Evolutionary conservation across 2,113 vertebrate genomes (phyloP), one percentile per base, ranked within the genome.

Genomic region (Neoarius graeffei): DNA sequence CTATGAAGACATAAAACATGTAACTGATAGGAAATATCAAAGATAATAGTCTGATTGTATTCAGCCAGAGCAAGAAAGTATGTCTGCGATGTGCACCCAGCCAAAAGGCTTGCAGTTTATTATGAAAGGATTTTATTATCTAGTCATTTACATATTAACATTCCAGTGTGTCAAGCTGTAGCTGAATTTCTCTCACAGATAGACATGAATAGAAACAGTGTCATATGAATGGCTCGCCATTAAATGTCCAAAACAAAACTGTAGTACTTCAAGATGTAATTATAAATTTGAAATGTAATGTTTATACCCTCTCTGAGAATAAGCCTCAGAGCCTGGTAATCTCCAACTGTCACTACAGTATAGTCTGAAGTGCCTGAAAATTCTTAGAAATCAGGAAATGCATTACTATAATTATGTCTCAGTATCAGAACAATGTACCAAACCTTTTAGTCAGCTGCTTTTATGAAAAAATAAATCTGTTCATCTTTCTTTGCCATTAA

Each of bases 41-140:
- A 15, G 0, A 84, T 84, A 84, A 67, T 27, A 67, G 25, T 15
- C 62, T 84, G 23, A 67, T 84, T 84, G 82, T 84, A 25, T 52
- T 83, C 60, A n/a, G 30, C 20, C 48, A 67, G 13, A 9, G 10
- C 20, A 67, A 23, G 11, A 83, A 83, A 67, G 42, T 66, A 66
- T 67, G 81, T 83, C 5, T 66, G 81, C 13, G 1, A 52, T 52
- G 35, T 50, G 42, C 42, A 66, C 60, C 62, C 59, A 48, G 35
- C 5, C 1, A 15, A 67, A 52, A 67, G 54, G 60, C 25, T 10
- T 67, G 23, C 59, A 66, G 20, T 42, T 20, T 35, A 13, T 82
- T 23, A 82, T 82, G 80, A 82, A 82, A 82, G 80, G 20, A 6
- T 4, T 25, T 81, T 15, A 83, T 50, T 83, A 64, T 83, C 20